phyloP scores from a whole-genome alignment of 2,797 vertebrate genomes.

The Sebastes vulpes region DNA sequence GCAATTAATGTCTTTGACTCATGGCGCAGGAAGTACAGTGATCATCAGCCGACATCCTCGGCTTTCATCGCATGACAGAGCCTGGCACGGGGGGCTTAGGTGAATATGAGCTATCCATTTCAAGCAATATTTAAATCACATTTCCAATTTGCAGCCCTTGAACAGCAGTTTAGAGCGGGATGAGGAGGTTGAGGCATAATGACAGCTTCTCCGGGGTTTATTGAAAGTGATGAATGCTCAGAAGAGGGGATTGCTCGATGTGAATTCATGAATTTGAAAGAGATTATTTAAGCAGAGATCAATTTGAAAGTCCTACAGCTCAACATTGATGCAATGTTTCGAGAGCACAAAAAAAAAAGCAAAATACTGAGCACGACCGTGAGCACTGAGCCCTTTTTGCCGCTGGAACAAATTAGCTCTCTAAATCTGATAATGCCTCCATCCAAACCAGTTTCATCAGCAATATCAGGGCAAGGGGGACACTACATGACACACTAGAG shows the following conservation, averaged over 20 bases:
- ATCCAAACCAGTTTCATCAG: conserved; percentile 71
- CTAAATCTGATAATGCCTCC: conserved; percentile 72
- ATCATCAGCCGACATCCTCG: conserved; percentile 53
- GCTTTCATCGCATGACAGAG: conserved; percentile 65
- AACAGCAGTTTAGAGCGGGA: conserved; percentile 77
- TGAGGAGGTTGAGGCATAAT: conserved; percentile 80
- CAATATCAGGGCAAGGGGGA: conserved; percentile 32
- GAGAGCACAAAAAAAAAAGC: conserved; percentile 62
- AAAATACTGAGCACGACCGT: conserved; percentile 34
- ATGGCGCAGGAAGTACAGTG: conserved; percentile 57
- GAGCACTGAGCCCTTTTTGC: conserved; percentile 40
- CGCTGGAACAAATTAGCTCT: conserved; percentile 74
- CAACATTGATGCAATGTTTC: conserved; percentile 73
- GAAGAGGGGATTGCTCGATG: conserved; percentile 74
- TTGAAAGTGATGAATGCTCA: conserved; percentile 84
- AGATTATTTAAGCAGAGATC: conserved; percentile 85
- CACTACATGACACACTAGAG: conserved; percentile 39
- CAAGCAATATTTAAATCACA: conserved; percentile 85
- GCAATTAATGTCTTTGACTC: conserved; percentile 79
- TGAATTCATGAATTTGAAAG: conserved; percentile 86
- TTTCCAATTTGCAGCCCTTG: conserved; percentile 85
- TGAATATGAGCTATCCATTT: conserved; percentile 83
- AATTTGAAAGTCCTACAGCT: conserved; percentile 79
- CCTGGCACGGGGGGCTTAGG: conserved; percentile 70
- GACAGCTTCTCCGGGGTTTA: conserved; percentile 84